Evolutionary conservation across 2,797 vertebrate species (phyloP), one percentile per base, ranked within the genome.

Genomic region (Podargus strigoides): DNA sequence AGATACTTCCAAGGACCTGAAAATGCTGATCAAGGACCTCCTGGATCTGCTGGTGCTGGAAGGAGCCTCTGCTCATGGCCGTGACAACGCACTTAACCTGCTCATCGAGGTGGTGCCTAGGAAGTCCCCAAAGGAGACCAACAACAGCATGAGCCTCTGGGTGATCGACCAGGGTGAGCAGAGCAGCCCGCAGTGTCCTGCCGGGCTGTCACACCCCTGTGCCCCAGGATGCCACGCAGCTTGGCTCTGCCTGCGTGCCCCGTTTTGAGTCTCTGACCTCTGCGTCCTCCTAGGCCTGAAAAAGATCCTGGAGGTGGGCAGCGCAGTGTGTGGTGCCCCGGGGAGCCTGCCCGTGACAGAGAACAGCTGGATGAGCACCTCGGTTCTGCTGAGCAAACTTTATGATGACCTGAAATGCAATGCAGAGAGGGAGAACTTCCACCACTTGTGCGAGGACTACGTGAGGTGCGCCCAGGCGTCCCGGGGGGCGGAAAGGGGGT

Each of bases 21-120:
- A 98, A 32, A 98, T 98, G 55, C 99, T 99, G 97, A 96, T 99
- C 80, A 97, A 97, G 60, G 98, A 98, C 91, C 98, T 99, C 22
- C 85, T 99, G 96, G 99, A 99, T 93, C 98, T 99, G 96, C 96
- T 99, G 66, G 98, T 97, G 2, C 97, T 98, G 37, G 79, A 94
- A 24, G 98, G 96, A 34, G 98, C 99, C 63, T 99, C 99, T 0
- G 98, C 98, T 0, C 93, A 98, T 0, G 99, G 99, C 81, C 98
- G 99, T 42, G 99, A 99, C 97, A 98, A 98, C 0, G 98, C 99
- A 68, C 98, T 99, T 95, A 99, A 99, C 96, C 98, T 99, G 74
- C 97, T 99, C 82, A 98, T 99, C 92, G 99, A 99, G 95, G 98
- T 98, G 94, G 99, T 99, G 46, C 99, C 99, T 26, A 98, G 99